Base-by-base conservation (phyloP, 2,797 vertebrate genomes). In the Clarias fuscus region DNA sequence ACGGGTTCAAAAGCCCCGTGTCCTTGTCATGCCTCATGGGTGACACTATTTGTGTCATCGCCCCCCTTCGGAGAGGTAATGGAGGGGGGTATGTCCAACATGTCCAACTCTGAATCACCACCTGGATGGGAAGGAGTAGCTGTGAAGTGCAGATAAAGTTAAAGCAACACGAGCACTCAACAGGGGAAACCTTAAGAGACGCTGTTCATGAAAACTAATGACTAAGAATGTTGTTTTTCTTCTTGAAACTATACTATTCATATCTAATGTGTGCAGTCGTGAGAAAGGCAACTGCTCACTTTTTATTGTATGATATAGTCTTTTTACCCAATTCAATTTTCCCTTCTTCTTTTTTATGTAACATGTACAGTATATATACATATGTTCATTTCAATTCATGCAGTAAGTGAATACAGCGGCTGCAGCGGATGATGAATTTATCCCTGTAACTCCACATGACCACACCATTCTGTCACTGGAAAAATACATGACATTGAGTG, bases 11-110 rank as follows among this genome's bases (percentile, higher is more conserved):
- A 87, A 82, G 75, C 80, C 77, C 56, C 24, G 59, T 88, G 88
- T 91, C 86, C 87, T 89, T 86, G 90, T 90, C 56, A 43, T 79
- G 76, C 43, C 68, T 82, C 76, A 78, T 73, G 85, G 61, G 62
- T 76, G 27, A 86, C 86, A 65, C 84, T 78, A n/a, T 86, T 90
- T 83, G 80, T 17, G 40, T 86, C 77, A 48, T 86, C 37, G 65
- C 53, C 81, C 76, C 65, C 58, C 76, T 75, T 83, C 33, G 62
- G 70, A 84, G 86, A 82, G 1, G 70, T 64, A 75, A 53, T 1
- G 27, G 24, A 22, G 33, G 37, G 40, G 43, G 62, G 37, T 67
- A 20, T n/a, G 40, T 81, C 17, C n/a, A 20, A 43, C 22, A 17
- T 1, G 40, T 27, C 37, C 62, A 10, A 27, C 61, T 48, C 62